These are phyloP conservation scores for Eptatretus burgeri DNA, from an alignment of 2,113 vertebrate genomes.

Conservation along the genomic window DNA sequence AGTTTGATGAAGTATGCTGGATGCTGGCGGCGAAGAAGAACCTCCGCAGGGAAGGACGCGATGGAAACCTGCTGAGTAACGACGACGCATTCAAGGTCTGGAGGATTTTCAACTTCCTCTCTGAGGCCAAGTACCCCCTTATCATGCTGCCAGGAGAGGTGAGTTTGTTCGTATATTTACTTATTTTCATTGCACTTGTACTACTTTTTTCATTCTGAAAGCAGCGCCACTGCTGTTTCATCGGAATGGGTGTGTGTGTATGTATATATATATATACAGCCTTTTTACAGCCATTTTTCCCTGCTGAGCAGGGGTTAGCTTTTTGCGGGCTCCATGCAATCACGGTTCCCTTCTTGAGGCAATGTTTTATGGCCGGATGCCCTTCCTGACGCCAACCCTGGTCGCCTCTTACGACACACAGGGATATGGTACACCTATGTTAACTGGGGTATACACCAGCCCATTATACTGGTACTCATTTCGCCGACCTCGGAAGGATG, in stretches of 20 bases:
- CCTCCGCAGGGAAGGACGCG: slow-evolving; percentile 10
- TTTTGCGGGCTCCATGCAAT: too few relatives aligned
- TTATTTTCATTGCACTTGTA: neutral
- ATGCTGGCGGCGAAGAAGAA: slow-evolving; percentile 34
- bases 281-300: too few relatives aligned
- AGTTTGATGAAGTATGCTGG: slow-evolving; percentile 33
- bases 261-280: too few relatives aligned
- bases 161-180: slow-evolving; percentile 11
- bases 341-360: too few relatives aligned
- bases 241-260: neutral
- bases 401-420: too few relatives aligned
- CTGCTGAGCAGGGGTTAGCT: too few relatives aligned
- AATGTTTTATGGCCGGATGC: too few relatives aligned
- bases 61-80: slow-evolving; percentile 23
- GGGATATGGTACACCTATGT: too few relatives aligned
- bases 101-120: slow-evolving; percentile 95
- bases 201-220: neutral
- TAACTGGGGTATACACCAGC: too few relatives aligned
- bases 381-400: too few relatives aligned
- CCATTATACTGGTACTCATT: too few relatives aligned
- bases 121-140: slow-evolving; percentile 75
- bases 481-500: too few relatives aligned
- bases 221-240: neutral
- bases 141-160: slow-evolving; percentile 86
- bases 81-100: slow-evolving; percentile 60